Evolutionary conservation across 2,113 vertebrate species (phyloP), one percentile per base, ranked within the genome.

Genomic region (Chaenocephalus aceratus): DNA sequence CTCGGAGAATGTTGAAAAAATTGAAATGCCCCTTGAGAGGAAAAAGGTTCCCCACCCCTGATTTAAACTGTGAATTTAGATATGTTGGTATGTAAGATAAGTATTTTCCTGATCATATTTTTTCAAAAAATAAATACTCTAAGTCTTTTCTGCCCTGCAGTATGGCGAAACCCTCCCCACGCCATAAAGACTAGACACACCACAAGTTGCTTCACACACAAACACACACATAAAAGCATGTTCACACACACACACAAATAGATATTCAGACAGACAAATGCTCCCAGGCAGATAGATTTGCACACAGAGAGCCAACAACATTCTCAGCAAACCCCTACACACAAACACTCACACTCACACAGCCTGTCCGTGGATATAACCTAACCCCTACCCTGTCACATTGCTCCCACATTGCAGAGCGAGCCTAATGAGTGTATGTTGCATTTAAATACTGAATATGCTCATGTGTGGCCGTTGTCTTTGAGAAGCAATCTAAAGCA

Each of bases 241-340:
- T 56, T 51, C 52, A 2, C 69, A 73, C 23, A 60, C 60, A 60
- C 60, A 83, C 60, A 11, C 52, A 16, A 77, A 54, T 21, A 63
- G 53, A 80, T 57, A 77, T 58, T 75, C 75, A 83, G 84, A 82
- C 85, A 80, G 82, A 81, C 82, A 87, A 82, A 89, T 83, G 73
- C 64, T 82, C 80, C 79, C 88, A 87, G 86, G 84, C 88, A 88
- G 80, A 89, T 77, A 87, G 41, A 86, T 81, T 72, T 85, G 76
- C 58, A 80, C 68, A 69, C 52, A 61, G 57, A 81, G 83, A 85
- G 81, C 85, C 83, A 91, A 83, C 65, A 81, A 76, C 82, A 85
- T 85, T 86, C 86, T 80, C 63, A 71, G 76, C 72, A 76, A 88
- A 85, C 78, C 45, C 78, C 72, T 23, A 79, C 74, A 82, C 75